phyloP scores from a whole-genome alignment of 2,797 vertebrate species.

The Halcyon badia region DNA sequence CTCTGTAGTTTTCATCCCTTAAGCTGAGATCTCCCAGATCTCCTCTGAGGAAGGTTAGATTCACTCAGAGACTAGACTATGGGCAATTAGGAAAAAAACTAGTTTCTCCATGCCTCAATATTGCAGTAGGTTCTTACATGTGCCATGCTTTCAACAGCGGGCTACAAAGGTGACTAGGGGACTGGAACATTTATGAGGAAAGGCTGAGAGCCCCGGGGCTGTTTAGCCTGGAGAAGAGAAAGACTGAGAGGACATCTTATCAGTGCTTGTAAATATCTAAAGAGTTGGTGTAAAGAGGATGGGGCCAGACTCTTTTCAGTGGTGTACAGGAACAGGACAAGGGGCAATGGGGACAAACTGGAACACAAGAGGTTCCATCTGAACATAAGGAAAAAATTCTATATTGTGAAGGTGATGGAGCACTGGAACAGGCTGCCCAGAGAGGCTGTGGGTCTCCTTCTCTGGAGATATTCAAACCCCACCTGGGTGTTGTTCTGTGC shows the following conservation, averaged over 20 bases:
- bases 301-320: background rate
- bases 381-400: background rate
- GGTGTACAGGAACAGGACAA: background rate
- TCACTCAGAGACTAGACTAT: background rate
- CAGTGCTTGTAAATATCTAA: background rate
- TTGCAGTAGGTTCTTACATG: background rate
- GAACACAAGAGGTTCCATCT: background rate
- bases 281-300: background rate
- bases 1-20: background rate
- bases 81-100: background rate
- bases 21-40: background rate
- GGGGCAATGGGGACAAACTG: background rate
- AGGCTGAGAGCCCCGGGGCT: background rate
- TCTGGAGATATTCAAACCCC: background rate
- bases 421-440: background rate
- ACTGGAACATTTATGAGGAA: background rate
- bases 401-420: background rate
- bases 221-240: background rate
- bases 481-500: background rate
- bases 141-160: background rate
- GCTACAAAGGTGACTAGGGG: background rate
- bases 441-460: background rate
- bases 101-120: slow-evolving; percentile 1
- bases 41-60: background rate
- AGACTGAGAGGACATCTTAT: background rate